Evolutionary conservation across 2,797 vertebrate genomes (phyloP), one percentile per base, ranked within the genome.

Genomic region (Phoebastria nigripes): DNA sequence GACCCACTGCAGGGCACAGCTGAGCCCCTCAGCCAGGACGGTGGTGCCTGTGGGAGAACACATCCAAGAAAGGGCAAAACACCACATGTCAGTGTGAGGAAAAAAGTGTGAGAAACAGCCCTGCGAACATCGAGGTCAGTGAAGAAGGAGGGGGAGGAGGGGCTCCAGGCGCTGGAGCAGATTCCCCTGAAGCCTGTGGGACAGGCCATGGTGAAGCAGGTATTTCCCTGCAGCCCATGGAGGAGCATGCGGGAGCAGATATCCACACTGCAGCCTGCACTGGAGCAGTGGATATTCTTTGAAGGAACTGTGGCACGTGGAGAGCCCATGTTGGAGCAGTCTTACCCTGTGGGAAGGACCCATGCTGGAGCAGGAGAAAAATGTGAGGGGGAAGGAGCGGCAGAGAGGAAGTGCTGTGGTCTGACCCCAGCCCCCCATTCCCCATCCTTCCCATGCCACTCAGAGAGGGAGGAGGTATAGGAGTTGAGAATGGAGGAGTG

Each of bases 221-320:
- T 39, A 6, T 62, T 74, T 74, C 49, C 37, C 33, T n/a, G 33
- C 19, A 29, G 31, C 49, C 55, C 11, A 4, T 51, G 56, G 37
- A 81, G 44, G 13, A 35, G 14, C 14, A 6, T 37, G 51, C 37
- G 2, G 3, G 61, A 46, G 41, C 41, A 37, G 54, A 21, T 16
- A 11, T 2, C 25, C 21, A 12, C 7, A 2, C 33, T 59, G 52
- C 52, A 52, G 15, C 33, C 9, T 3, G 1, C 1, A 2, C 46
- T 28, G 25, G 39, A 73, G 74, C 35, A 44, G 42, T n/a, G 25
- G 29, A 18, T 63, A 6, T 31, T 51, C 21, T 7, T 33, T 33
- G 19, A 47, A 77, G 71, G n/a, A 47, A 19, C 8, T 42, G 35
- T n/a, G 71, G 16, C 49, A 39, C 0, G 0, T 37, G 39, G 20